A percentile compares a stretch with the other conserved stretches of the same genome.
These are phyloP conservation scores for Psittacula derbiana DNA, from an alignment of 2,797 vertebrate genomes.

Conservation along the genomic window DNA sequence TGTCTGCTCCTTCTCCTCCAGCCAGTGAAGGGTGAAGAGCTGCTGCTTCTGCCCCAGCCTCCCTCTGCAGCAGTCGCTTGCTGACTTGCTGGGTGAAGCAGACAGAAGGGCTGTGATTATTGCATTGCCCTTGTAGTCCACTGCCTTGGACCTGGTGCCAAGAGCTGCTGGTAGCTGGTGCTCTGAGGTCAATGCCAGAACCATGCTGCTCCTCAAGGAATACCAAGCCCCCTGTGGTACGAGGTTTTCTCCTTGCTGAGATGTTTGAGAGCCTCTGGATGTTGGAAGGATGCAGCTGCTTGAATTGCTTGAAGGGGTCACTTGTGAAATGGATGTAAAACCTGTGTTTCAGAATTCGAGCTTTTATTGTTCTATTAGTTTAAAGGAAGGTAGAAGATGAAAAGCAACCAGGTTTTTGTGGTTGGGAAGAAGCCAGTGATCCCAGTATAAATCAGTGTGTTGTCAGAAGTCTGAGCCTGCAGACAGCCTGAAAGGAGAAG, in stretches of 20 bases:
- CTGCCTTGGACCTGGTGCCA: background rate
- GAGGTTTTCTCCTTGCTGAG: background rate
- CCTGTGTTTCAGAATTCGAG: background rate
- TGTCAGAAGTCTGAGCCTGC: accelerated
- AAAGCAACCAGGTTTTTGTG: background rate
- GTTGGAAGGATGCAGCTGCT: background rate
- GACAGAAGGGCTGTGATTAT: background rate
- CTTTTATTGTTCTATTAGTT: background rate
- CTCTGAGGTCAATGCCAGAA: background rate
- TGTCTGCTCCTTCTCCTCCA: background rate
- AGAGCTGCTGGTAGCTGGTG: background rate
- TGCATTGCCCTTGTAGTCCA: background rate
- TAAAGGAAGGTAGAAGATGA: background rate
- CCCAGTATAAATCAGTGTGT: background rate
- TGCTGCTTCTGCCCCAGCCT: background rate
- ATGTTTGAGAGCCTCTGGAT: background rate
- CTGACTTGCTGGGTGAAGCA: background rate
- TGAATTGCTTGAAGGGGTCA: background rate
- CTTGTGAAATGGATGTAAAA: background rate
- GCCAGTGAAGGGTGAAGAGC: background rate
- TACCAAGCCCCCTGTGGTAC: background rate
- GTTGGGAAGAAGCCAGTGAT: background rate
- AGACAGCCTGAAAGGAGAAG: background rate
- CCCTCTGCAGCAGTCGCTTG: accelerated
- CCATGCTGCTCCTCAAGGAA: background rate